phyloP scores from a whole-genome alignment of 2,888 invertebrate species.

The Seladonia tumulorum region DNA sequence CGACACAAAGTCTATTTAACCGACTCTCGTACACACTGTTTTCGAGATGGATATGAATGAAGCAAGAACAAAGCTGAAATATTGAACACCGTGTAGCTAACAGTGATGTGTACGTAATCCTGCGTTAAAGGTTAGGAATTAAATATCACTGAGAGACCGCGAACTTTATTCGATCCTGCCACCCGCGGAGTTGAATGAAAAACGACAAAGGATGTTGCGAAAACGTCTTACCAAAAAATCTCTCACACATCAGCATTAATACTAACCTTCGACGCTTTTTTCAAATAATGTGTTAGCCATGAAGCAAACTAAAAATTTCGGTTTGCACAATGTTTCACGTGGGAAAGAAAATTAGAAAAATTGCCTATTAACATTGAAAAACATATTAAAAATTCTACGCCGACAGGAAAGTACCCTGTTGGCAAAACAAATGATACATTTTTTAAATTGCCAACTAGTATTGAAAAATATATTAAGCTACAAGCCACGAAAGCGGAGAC shows the following conservation, averaged over 20 bases:
- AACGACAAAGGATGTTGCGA: background rate
- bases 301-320: too few species aligned
- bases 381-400: too few species aligned
- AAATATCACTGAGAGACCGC: conserved; percentile 10
- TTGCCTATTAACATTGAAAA: too few species aligned
- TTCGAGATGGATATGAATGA: background rate
- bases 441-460: too few species aligned
- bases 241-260: background rate
- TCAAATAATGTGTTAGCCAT: too few species aligned
- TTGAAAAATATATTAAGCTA: background rate
- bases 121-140: conserved; percentile 23
- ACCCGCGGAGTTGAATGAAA: background rate
- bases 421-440: too few species aligned
- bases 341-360: too few species aligned
- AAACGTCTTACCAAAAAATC: background rate
- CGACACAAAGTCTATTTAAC: too few species aligned
- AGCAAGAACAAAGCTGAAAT: background rate
- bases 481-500: background rate
- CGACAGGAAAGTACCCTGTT: too few species aligned
- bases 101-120: background rate
- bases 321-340: too few species aligned
- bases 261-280: background rate
- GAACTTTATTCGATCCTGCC: conserved; percentile 2
- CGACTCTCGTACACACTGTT: background rate
- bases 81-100: background rate